Conservation (phyloP, 2,888 invertebrate species). For the Erebia epiphron region DNA sequence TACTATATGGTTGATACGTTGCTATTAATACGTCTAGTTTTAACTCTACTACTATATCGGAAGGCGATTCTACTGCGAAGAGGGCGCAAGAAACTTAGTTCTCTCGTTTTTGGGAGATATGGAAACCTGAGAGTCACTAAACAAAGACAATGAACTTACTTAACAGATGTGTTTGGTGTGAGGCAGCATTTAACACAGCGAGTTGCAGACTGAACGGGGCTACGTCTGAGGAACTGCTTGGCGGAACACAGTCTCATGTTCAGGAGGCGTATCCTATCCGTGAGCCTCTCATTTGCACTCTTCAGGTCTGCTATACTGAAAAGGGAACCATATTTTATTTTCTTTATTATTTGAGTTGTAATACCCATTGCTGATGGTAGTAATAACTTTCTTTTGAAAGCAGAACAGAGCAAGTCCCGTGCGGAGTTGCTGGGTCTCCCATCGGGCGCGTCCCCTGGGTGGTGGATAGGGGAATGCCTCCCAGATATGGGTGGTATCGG, state of each 20-base stretch:
- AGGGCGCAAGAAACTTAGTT: no score
- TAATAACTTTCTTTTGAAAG: neutral
- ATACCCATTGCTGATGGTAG: neutral
- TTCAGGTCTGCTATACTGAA: slow-evolving; percentile 61
- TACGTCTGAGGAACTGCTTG: slow-evolving; percentile 63
- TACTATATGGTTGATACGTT: no score
- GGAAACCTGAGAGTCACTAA: no score
- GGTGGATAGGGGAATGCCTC: no score
- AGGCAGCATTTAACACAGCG: slow-evolving; percentile 45
- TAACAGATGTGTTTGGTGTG: slow-evolving; percentile 43
- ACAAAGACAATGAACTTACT: slow-evolving; percentile 44
- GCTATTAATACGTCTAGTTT: no score
- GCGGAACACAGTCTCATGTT: slow-evolving; percentile 67
- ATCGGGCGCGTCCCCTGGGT: no score
- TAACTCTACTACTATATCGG: no score
- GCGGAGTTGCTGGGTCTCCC: no score
- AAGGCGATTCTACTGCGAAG: no score
- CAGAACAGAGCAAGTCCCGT: no score
- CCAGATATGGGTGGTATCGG: no score
- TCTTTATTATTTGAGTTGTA: neutral
- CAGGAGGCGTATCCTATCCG: slow-evolving; percentile 59
- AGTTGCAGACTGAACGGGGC: slow-evolving; percentile 40
- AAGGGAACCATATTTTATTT: neutral
- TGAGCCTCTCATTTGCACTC: slow-evolving; percentile 55
- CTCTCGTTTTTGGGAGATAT: no score